Conservation (phyloP, 2,888 invertebrate genomes). For the Patella pellucida region DNA sequence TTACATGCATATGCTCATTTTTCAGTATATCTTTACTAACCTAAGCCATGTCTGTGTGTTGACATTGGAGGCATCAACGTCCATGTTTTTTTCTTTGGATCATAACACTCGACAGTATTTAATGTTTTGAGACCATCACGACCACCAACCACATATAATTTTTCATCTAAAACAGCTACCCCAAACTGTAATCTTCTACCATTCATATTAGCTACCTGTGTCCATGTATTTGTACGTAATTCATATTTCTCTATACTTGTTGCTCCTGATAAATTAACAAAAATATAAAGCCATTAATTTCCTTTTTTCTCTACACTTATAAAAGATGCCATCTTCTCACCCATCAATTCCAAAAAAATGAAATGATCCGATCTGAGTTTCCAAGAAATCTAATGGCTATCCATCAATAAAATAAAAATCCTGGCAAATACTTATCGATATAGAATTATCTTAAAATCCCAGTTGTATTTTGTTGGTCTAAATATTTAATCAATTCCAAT, state of each 20-base stretch:
- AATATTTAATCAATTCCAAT: too few species aligned
- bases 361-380: too few species aligned
- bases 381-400: too few species aligned
- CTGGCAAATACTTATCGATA: too few species aligned
- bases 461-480: too few species aligned
- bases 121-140: slow-evolving; percentile 92
- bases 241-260: slow-evolving; percentile 92
- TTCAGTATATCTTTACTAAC: slow-evolving; percentile 50
- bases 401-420: too few species aligned
- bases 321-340: too few species aligned
- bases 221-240: slow-evolving; percentile 85
- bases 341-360: too few species aligned
- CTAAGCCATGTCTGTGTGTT: slow-evolving; percentile 80
- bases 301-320: too few species aligned
- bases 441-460: too few species aligned
- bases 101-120: slow-evolving; percentile 71
- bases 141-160: slow-evolving; percentile 89
- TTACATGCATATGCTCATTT: too few species aligned
- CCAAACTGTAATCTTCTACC: slow-evolving; percentile 90
- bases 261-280: slow-evolving; percentile 76
- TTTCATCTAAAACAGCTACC: slow-evolving; percentile 81
- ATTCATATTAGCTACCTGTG: slow-evolving; percentile 82
- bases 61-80: slow-evolving; percentile 86
- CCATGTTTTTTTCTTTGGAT: slow-evolving; percentile 80
- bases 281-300: not conserved